Evolutionary conservation across 2,888 invertebrate genomes (phyloP).

Genomic region (Ariolimax columbianus): DNA sequence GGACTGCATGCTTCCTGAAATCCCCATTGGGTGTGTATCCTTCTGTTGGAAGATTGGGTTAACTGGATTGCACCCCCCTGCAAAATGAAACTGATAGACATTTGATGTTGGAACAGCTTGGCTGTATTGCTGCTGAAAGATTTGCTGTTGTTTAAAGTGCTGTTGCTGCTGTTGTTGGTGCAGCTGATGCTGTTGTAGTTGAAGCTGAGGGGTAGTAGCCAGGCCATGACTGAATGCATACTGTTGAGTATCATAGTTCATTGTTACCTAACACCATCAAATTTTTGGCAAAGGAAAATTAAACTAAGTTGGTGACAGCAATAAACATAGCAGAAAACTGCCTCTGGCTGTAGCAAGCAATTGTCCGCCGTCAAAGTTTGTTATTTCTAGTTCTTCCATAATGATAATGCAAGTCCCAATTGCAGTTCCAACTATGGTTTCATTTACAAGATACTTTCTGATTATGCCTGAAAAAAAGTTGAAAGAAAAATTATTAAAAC

Average conservation of each 20-base stretch:
- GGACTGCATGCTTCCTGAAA: constrained; percentile 43
- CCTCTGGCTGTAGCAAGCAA: background rate
- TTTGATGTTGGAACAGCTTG: constrained; percentile 45
- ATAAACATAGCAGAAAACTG: constrained; percentile 10
- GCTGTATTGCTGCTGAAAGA: constrained; percentile 47
- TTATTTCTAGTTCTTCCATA: constrained; percentile 29
- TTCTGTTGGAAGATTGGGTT: constrained; percentile 47
- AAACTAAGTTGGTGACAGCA: constrained; percentile 34
- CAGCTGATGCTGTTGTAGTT: constrained; percentile 51
- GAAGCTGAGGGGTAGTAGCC: constrained; percentile 54
- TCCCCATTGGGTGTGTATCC: constrained; percentile 38
- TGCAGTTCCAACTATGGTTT: background rate
- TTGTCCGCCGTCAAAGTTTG: background rate
- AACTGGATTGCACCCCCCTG: constrained; percentile 23
- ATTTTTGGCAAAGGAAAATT: background rate
- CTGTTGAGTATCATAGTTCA: constrained; percentile 58
- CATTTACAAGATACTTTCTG: background rate
- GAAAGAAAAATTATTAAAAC: background rate
- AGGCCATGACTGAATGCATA: constrained; percentile 55
- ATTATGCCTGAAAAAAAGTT: constrained; percentile 15
- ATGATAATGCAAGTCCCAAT: background rate
- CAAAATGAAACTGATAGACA: constrained; percentile 45
- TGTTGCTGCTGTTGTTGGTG: constrained; percentile 56
- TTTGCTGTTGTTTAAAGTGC: constrained; percentile 44
- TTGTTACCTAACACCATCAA: constrained; percentile 46